phyloP scores from a whole-genome alignment of 2,113 vertebrate genomes.

The Mastomys natalensis region DNA sequence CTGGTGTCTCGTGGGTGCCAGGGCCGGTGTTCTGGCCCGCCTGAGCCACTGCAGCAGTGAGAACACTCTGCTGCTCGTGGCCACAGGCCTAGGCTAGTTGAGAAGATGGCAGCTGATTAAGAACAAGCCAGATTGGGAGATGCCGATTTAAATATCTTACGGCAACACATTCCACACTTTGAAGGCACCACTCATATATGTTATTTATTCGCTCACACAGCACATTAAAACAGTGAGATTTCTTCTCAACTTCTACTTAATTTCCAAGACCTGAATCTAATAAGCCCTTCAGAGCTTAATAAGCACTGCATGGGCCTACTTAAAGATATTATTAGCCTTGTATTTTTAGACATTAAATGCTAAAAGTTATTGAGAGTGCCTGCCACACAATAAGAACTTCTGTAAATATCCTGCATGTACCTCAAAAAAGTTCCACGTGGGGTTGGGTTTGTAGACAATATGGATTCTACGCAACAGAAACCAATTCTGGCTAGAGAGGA shows the following conservation, averaged over 20 bases:
- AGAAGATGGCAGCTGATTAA: no score
- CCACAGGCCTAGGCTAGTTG: no score
- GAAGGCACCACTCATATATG: neutral
- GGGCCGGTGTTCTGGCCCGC: no score
- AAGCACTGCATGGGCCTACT: neutral
- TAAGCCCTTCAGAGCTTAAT: neutral
- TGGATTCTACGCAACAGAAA: neutral
- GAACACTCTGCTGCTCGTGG: no score
- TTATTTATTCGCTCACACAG: neutral
- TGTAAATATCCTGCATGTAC: neutral
- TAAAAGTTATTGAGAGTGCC: neutral
- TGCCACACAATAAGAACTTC: neutral
- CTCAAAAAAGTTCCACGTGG: neutral
- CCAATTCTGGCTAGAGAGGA: neutral
- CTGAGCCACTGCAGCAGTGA: no score
- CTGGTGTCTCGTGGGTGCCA: no score
- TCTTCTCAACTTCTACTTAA: neutral
- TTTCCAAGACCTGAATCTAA: neutral
- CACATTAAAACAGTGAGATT: neutral
- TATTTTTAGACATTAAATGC: conserved; percentile 25
- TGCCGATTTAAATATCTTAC: no score
- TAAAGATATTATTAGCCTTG: neutral
- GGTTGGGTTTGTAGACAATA: neutral
- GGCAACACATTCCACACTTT: no score
- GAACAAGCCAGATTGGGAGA: no score